Percentiles rank a stretch among this genome's conserved stretches.
Conservation (phyloP, 2,888 invertebrate species). For the Selenia dentaria region DNA sequence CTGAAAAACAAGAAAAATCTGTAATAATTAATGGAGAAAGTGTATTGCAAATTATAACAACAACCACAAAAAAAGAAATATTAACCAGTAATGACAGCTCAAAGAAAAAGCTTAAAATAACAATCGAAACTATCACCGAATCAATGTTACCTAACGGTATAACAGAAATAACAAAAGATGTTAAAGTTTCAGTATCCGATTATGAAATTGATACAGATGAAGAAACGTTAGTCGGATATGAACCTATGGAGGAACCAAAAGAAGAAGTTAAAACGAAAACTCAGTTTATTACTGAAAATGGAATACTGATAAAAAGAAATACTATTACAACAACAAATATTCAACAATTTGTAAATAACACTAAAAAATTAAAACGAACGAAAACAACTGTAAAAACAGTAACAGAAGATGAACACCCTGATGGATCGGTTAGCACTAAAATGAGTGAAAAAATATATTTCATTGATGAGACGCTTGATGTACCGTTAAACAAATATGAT, state of each 20-base stretch:
- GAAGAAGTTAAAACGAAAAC: constrained; percentile 49
- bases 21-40: constrained; percentile 60
- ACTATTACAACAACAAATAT: constrained; percentile 56
- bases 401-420: constrained; percentile 68
- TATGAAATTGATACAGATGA: constrained; percentile 43
- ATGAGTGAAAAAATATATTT: constrained; percentile 67
- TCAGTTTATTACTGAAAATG: constrained; percentile 56
- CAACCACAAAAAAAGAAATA: constrained; percentile 66
- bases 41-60: constrained; percentile 64
- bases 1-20: constrained; percentile 59
- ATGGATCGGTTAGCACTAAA: constrained; percentile 65
- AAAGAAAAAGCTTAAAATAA: constrained; percentile 69
- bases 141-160: constrained; percentile 63
- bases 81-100: constrained; percentile 56
- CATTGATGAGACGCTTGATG: constrained; percentile 50
- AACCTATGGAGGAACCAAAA: constrained; percentile 48
- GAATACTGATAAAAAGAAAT: constrained; percentile 57
- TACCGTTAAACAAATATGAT: constrained; percentile 28
- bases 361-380: constrained; percentile 50
- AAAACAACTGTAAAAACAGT: constrained; percentile 61
- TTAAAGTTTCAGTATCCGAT: constrained; percentile 68
- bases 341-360: constrained; percentile 52
- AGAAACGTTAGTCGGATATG: constrained; percentile 48
- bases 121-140: constrained; percentile 68
- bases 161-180: constrained; percentile 71